A percentile compares a stretch with the other conserved stretches of the same genome.
These are phyloP conservation scores for Philereme vetulata DNA, from an alignment of 2,888 invertebrate genomes.

Conservation along the genomic window DNA sequence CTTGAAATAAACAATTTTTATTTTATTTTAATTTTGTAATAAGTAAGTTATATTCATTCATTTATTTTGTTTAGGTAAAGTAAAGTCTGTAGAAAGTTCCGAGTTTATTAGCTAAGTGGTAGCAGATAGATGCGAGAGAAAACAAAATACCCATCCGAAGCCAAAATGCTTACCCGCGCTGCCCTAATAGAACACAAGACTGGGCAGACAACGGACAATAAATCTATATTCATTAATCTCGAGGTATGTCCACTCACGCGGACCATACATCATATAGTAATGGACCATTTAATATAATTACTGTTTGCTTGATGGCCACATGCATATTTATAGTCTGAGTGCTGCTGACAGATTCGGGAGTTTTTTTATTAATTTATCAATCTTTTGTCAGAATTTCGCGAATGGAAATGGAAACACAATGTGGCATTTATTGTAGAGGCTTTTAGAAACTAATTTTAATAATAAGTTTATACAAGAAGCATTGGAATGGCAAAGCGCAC, in stretches of 20 bases:
- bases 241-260: constrained; percentile 35
- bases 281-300: constrained; percentile 42
- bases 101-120: too few relatives aligned
- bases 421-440: too few relatives aligned
- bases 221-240: constrained; percentile 34
- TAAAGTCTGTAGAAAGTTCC: too few relatives aligned
- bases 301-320: constrained; percentile 38
- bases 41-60: too few relatives aligned
- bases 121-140: neutral
- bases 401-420: too few relatives aligned
- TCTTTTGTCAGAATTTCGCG: neutral
- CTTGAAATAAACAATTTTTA: too few relatives aligned
- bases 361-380: constrained; percentile 20
- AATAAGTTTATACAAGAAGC: too few relatives aligned
- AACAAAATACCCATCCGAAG: neutral
- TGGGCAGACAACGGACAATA: constrained; percentile 24
- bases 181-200: constrained; percentile 1
- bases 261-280: constrained; percentile 39
- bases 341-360: constrained; percentile 24
- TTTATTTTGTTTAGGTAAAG: too few relatives aligned
- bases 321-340: constrained; percentile 24
- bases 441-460: neutral
- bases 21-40: too few relatives aligned
- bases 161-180: constrained; percentile 3
- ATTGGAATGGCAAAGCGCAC: too few relatives aligned